These are phyloP conservation scores for Poecilobothrus nobilitatus DNA, from an alignment of 2,888 invertebrate species.

Conservation along the genomic window DNA sequence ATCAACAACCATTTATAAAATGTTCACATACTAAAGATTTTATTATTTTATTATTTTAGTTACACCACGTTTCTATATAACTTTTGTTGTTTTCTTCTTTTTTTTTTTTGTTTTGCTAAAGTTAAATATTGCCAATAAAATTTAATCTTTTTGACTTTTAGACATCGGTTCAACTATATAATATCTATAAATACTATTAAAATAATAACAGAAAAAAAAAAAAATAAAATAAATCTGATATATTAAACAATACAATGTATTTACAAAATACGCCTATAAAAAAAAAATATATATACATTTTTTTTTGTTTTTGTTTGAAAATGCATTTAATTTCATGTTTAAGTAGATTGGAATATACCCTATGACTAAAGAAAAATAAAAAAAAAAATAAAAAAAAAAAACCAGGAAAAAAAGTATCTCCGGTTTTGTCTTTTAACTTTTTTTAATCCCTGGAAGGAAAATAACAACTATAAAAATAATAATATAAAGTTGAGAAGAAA, in stretches of 20 bases:
- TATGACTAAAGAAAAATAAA: too few species aligned
- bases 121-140: not conserved
- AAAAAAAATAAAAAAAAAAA: too few species aligned
- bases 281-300: not conserved
- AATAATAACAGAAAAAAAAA: too few species aligned
- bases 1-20: not conserved
- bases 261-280: not conserved
- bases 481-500: not conserved
- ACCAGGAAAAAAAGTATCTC: too few species aligned
- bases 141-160: not conserved
- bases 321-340: not conserved
- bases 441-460: not conserved
- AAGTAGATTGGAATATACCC: not conserved
- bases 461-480: not conserved
- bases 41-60: too few species aligned
- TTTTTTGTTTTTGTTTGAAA: not conserved
- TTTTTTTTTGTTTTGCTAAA: not conserved
- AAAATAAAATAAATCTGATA: not conserved
- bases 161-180: not conserved
- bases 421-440: too few species aligned
- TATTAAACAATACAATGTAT: not conserved
- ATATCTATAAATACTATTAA: not conserved
- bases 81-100: not conserved
- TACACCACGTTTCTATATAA: not conserved
- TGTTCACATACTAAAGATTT: not conserved